phyloP scores from a whole-genome alignment of 2,888 invertebrate genomes.

The Argynnis bischoffii region DNA sequence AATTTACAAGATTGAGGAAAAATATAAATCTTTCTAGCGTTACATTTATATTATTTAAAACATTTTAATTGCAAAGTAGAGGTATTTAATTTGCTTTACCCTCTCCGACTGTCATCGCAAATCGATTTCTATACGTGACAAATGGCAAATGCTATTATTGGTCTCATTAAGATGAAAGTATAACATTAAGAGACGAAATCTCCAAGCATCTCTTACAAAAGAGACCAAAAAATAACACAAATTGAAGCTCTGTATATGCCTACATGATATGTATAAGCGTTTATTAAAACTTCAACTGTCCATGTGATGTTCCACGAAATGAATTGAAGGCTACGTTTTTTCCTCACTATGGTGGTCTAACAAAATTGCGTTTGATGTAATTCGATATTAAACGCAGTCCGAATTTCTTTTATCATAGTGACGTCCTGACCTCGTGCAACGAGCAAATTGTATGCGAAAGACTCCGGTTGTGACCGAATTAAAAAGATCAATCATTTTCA shows the following conservation, averaged over 20 bases:
- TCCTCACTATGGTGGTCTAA: neutral
- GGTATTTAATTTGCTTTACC: too few relatives aligned
- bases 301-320: slow-evolving; percentile 8
- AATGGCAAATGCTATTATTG: too few relatives aligned
- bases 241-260: too few relatives aligned
- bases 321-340: neutral
- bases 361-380: slow-evolving; percentile 6
- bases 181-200: too few relatives aligned
- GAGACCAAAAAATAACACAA: too few relatives aligned
- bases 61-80: too few relatives aligned
- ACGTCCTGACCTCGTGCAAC: slow-evolving; percentile 27
- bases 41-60: too few relatives aligned
- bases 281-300: neutral
- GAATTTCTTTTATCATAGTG: slow-evolving; percentile 10
- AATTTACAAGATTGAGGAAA: neutral
- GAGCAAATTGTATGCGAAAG: slow-evolving; percentile 25
- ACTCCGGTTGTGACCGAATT: slow-evolving; percentile 35
- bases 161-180: too few relatives aligned
- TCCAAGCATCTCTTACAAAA: too few relatives aligned
- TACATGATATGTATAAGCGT: neutral
- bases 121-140: too few relatives aligned
- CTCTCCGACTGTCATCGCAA: too few relatives aligned
- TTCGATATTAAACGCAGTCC: slow-evolving; percentile 1
- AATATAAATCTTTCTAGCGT: neutral
- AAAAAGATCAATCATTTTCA: slow-evolving; percentile 38